A percentile compares a stretch with the other conserved stretches of the same genome.
phyloP scores from a whole-genome alignment of 2,797 vertebrate genomes.

The Adelosebastes latens region DNA sequence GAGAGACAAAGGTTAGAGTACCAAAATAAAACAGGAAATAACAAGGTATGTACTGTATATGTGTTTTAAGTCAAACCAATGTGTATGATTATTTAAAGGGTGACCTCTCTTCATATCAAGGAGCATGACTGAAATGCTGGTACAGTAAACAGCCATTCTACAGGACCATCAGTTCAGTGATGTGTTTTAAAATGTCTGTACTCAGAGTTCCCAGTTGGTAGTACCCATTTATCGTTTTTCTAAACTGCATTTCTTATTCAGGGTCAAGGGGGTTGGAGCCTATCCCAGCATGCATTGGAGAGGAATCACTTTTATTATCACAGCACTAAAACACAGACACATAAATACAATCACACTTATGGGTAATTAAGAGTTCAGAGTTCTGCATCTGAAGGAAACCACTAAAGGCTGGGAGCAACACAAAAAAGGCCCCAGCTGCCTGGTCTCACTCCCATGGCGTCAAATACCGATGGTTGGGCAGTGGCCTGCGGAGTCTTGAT shows the following conservation, averaged over 20 bases:
- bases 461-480: neutral
- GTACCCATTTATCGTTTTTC: rapidly evolving
- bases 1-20: rapidly evolving
- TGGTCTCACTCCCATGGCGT: rapidly evolving
- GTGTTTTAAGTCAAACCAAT: neutral
- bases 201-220: too few species aligned
- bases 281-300: too few species aligned
- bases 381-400: neutral
- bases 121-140: neutral
- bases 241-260: too few species aligned
- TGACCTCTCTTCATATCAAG: neutral
- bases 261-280: rapidly evolving
- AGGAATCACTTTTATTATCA: too few species aligned
- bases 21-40: too few species aligned
- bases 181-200: too few species aligned
- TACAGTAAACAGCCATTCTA: too few species aligned
- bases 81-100: neutral
- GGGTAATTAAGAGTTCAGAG: neutral
- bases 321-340: too few species aligned
- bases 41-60: neutral
- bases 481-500: neutral
- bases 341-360: neutral
- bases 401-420: neutral
- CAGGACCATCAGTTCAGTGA: too few species aligned
- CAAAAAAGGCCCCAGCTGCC: neutral